These are phyloP conservation scores for Ametastegia equiseti DNA, from an alignment of 2,888 invertebrate species.

Conservation along the genomic window DNA sequence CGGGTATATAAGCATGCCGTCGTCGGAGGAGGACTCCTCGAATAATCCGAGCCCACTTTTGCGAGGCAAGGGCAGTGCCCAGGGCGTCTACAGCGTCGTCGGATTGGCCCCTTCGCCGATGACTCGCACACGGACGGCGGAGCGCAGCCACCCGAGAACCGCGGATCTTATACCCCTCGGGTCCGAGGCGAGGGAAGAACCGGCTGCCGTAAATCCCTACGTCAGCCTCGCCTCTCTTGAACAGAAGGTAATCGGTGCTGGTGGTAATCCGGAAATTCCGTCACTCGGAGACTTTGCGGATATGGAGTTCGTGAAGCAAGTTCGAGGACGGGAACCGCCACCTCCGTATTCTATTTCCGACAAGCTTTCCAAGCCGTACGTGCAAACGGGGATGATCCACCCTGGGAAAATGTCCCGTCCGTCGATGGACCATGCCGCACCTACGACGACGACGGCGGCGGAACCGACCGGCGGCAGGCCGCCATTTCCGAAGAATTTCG, in stretches of 20 bases:
- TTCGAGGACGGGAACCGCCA: conserved; percentile 49
- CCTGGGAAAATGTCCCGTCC: conserved; percentile 56
- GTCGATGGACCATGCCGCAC: conserved; percentile 23
- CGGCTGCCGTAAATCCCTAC: conserved; percentile 61
- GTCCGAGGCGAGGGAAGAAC: conserved; percentile 55
- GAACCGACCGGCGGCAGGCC: conserved; percentile 57
- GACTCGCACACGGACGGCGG: conserved; percentile 50
- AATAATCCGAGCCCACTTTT: conserved; percentile 69
- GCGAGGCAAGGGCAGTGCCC: conserved; percentile 61
- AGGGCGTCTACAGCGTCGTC: conserved; percentile 66
- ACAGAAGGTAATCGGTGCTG: conserved; percentile 57
- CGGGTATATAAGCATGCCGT: conserved; percentile 71
- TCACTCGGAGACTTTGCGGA: conserved; percentile 61
- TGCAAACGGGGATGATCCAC: conserved; percentile 66
- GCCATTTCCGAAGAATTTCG: conserved; percentile 60
- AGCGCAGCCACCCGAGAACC: conserved; percentile 49
- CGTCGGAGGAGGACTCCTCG: conserved; percentile 69
- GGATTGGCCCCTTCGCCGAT: conserved; percentile 62
- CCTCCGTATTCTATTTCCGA: conserved; percentile 55
- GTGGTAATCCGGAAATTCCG: conserved; percentile 48
- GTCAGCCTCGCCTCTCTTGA: conserved; percentile 67
- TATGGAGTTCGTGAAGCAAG: conserved; percentile 59
- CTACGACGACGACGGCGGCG: conserved; percentile 54
- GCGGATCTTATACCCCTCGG: conserved; percentile 56
- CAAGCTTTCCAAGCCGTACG: conserved; percentile 65